Evolutionary conservation across 64 coral and sea anemone genomes (phyloP).

Genomic region (Montipora efflorescens): DNA sequence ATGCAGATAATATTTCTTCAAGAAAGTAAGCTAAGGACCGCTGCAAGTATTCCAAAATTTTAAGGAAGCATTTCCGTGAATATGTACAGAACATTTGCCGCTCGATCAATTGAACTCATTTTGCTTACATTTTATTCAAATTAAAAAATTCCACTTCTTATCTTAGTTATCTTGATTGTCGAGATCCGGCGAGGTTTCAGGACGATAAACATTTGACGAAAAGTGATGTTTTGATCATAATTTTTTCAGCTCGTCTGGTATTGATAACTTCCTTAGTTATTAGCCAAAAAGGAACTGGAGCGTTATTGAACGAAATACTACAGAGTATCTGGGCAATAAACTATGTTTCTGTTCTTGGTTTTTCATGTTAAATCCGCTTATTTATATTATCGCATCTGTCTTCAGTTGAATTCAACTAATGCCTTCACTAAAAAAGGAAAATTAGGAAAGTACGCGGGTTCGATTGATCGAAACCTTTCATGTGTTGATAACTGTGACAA

Average conservation of each 20-base stretch:
- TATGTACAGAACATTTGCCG: not conserved
- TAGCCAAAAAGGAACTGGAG: too few relatives aligned
- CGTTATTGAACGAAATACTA: too few relatives aligned
- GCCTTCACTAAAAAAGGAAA: not conserved
- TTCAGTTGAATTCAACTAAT: not conserved
- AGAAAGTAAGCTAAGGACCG: not conserved
- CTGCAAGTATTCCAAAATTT: not conserved
- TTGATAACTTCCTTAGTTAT: too few relatives aligned
- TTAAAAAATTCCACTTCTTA: too few relatives aligned
- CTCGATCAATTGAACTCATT: not conserved
- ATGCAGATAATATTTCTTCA: not conserved
- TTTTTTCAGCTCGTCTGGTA: not conserved
- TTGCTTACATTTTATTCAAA: not conserved
- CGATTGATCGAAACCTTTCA: not conserved
- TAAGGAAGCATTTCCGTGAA: not conserved
- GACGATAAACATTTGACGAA: not conserved
- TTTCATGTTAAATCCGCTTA: not conserved
- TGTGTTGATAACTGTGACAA: not conserved
- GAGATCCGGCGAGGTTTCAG: not conserved
- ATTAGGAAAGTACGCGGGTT: not conserved
- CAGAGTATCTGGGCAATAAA: too few relatives aligned
- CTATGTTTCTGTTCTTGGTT: too few relatives aligned
- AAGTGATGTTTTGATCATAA: not conserved
- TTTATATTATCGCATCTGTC: constrained; percentile 10
- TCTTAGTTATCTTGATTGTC: too few relatives aligned